Evolutionary conservation across 2,113 vertebrate genomes (phyloP).

Genomic region (Oryzias celebensis): DNA sequence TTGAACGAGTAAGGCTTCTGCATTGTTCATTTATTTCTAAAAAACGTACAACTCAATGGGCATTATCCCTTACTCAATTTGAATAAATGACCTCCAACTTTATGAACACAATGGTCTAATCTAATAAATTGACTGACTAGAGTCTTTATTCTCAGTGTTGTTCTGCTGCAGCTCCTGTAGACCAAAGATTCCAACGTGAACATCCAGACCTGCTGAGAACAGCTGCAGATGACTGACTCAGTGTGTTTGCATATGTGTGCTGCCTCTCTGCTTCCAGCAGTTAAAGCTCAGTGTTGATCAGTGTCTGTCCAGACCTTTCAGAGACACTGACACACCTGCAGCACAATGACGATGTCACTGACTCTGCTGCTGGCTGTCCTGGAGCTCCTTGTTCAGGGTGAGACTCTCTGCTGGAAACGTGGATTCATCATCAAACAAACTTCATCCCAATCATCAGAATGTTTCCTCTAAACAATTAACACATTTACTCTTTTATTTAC

Average conservation of each 20-base stretch:
- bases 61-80: too few species aligned
- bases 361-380: constrained; percentile 11
- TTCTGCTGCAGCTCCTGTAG: constrained; percentile 7
- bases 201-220: too few species aligned
- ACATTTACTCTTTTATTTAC: neutral
- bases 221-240: too few species aligned
- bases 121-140: too few species aligned
- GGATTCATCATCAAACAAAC: neutral
- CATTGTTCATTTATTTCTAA: too few species aligned
- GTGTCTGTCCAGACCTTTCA: neutral
- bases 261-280: neutral
- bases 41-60: too few species aligned
- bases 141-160: too few species aligned
- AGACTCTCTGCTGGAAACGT: constrained; percentile 12
- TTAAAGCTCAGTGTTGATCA: constrained; percentile 6
- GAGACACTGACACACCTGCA: too few species aligned
- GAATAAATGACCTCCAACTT: too few species aligned
- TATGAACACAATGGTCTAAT: too few species aligned
- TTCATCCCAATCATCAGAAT: neutral
- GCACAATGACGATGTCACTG: constrained; percentile 10
- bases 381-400: constrained; percentile 4
- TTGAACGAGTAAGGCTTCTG: too few species aligned
- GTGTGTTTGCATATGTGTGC: too few species aligned
- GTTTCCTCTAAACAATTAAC: neutral
- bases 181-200: neutral